Evolutionary conservation across 2,797 vertebrate species (phyloP).

Genomic region (Manis pentadactyla): DNA sequence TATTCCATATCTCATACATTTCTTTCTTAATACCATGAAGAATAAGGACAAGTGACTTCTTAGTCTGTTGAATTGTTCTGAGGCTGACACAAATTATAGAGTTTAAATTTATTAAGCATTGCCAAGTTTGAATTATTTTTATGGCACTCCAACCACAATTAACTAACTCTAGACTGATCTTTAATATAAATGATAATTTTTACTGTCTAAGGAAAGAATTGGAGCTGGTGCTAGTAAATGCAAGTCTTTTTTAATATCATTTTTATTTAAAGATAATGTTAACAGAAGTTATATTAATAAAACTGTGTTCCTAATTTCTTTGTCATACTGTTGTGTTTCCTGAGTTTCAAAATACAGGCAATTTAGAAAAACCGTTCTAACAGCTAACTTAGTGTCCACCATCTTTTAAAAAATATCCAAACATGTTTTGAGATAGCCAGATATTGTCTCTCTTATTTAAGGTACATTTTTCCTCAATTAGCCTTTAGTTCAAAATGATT

Average conservation of each 20-base stretch:
- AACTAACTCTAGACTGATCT: constrained; percentile 71
- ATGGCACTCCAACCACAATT: constrained; percentile 71
- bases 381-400: neutral
- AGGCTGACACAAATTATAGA: constrained; percentile 73
- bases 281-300: constrained; percentile 48
- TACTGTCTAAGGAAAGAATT: constrained; percentile 35
- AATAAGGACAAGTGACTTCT: constrained; percentile 69
- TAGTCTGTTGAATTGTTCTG: constrained; percentile 72
- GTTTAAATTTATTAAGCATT: constrained; percentile 77
- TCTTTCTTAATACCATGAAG: constrained; percentile 63
- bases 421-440: neutral
- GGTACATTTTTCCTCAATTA: neutral
- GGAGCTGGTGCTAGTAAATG: constrained; percentile 27
- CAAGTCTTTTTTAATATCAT: constrained; percentile 4
- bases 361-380: neutral
- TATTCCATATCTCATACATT: neutral
- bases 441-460: neutral
- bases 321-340: neutral
- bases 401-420: neutral
- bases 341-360: neutral
- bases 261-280: constrained; percentile 52
- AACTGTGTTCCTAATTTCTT: constrained; percentile 44
- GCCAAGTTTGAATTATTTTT: constrained; percentile 77
- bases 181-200: constrained; percentile 76
- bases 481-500: neutral